These are phyloP conservation scores for Scotopteryx bipunctaria DNA, from an alignment of 2,888 invertebrate species.

Conservation along the genomic window DNA sequence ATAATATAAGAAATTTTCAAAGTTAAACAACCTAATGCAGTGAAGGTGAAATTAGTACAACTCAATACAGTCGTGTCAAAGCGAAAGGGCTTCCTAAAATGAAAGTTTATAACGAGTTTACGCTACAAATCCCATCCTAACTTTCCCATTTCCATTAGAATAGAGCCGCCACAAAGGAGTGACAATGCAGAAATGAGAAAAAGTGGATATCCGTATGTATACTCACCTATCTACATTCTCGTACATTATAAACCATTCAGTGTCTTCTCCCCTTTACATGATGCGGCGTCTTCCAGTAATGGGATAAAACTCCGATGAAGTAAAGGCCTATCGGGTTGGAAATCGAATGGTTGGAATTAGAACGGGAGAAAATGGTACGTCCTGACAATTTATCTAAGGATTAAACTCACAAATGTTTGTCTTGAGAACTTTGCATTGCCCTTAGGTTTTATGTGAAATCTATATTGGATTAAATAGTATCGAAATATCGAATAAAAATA, in stretches of 20 bases:
- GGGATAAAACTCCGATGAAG: slow-evolving; percentile 11
- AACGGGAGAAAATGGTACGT: background rate
- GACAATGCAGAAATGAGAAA: slow-evolving; percentile 33
- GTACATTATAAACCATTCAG: slow-evolving; percentile 6
- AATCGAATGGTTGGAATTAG: slow-evolving; percentile 11
- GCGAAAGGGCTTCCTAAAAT: slow-evolving; percentile 28
- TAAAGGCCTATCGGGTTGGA: slow-evolving; percentile 9
- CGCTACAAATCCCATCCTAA: slow-evolving; percentile 38
- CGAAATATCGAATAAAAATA: too few species aligned
- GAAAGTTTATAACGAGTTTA: slow-evolving; percentile 37
- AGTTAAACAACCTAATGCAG: slow-evolving; percentile 3
- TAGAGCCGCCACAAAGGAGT: slow-evolving; percentile 34
- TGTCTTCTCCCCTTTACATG: slow-evolving; percentile 16
- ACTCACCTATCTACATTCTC: slow-evolving; percentile 2
- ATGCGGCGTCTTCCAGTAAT: slow-evolving; percentile 24
- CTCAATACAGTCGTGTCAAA: slow-evolving; percentile 15
- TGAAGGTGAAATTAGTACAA: slow-evolving; percentile 9
- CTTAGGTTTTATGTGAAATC: too few species aligned
- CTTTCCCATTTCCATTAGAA: slow-evolving; percentile 41
- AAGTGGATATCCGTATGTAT: slow-evolving; percentile 6
- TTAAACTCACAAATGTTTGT: too few species aligned
- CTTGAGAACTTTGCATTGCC: too few species aligned
- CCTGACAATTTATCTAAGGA: too few species aligned
- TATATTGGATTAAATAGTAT: too few species aligned
- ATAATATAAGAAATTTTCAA: background rate